Conservation (phyloP, 2,888 invertebrate genomes). For the Pammene fasciana region DNA sequence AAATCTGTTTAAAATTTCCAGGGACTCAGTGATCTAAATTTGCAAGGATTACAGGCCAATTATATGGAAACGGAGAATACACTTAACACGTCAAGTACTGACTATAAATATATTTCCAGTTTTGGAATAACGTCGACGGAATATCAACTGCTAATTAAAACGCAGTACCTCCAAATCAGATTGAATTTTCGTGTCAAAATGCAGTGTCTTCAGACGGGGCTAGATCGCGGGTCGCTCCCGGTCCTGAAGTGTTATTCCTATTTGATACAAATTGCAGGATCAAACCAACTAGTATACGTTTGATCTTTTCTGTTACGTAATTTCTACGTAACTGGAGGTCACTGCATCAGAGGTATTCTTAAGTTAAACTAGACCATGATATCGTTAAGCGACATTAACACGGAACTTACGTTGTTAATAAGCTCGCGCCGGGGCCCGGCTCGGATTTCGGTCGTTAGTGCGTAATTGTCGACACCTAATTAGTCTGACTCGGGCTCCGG, state of each 20-base stretch:
- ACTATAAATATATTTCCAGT: not conserved
- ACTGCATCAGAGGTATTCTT: not conserved
- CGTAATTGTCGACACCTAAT: slow-evolving; percentile 79
- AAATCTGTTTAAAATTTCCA: not conserved
- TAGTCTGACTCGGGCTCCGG: slow-evolving; percentile 66
- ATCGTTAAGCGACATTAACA: not conserved
- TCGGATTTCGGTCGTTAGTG: slow-evolving; percentile 79
- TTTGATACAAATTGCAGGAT: not conserved
- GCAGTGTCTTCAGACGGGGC: slow-evolving; percentile 25
- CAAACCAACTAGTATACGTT: not conserved
- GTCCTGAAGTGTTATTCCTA: slow-evolving; percentile 40
- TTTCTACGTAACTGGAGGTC: not conserved
- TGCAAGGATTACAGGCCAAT: too few relatives aligned
- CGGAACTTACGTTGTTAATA: slow-evolving; percentile 63
- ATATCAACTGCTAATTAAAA: slow-evolving; percentile 20
- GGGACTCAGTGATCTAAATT: not conserved
- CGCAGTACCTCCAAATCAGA: slow-evolving; percentile 10
- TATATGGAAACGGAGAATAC: too few relatives aligned
- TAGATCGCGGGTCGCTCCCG: slow-evolving; percentile 20
- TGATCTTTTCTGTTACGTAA: not conserved
- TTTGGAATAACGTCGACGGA: not conserved
- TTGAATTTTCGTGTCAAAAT: slow-evolving; percentile 23
- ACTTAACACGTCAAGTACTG: too few relatives aligned
- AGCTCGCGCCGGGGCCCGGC: slow-evolving; percentile 55
- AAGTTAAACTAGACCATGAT: not conserved